phyloP scores from a whole-genome alignment of 2,113 vertebrate species.

The Collichthys lucidus region DNA sequence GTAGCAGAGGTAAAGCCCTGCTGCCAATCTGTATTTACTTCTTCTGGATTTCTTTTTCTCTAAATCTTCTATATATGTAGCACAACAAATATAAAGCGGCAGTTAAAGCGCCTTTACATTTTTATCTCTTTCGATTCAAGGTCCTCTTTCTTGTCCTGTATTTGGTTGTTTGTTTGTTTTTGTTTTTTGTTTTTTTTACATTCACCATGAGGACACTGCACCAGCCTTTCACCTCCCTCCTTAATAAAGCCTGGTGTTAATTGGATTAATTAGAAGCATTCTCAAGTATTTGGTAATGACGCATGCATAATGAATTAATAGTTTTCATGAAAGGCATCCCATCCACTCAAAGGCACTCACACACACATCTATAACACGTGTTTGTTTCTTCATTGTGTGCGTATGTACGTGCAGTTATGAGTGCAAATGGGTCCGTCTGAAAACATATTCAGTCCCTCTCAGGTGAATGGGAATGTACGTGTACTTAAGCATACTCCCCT shows the following conservation, averaged over 20 bases:
- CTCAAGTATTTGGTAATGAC: slow-evolving; percentile 68
- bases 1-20: slow-evolving; percentile 1
- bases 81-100: not conserved
- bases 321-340: slow-evolving; percentile 47
- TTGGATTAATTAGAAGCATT: slow-evolving; percentile 54
- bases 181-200: not conserved
- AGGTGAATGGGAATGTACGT: not conserved
- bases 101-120: not conserved
- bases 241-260: slow-evolving; percentile 37
- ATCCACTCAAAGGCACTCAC: not conserved
- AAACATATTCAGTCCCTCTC: not conserved
- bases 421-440: not conserved
- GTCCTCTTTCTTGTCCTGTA: not conserved
- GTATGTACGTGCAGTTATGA: no score
- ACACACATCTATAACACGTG: not conserved
- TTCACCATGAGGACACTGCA: not conserved
- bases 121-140: not conserved
- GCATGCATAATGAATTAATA: slow-evolving; percentile 68
- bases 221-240: slow-evolving; percentile 8
- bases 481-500: not conserved
- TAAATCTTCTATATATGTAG: not conserved
- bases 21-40: slow-evolving; percentile 22
- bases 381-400: not conserved
- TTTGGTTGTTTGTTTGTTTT: not conserved
- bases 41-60: not conserved